phyloP scores from a whole-genome alignment of 1,140 invertebrate species.

The Drosophila funebris region DNA sequence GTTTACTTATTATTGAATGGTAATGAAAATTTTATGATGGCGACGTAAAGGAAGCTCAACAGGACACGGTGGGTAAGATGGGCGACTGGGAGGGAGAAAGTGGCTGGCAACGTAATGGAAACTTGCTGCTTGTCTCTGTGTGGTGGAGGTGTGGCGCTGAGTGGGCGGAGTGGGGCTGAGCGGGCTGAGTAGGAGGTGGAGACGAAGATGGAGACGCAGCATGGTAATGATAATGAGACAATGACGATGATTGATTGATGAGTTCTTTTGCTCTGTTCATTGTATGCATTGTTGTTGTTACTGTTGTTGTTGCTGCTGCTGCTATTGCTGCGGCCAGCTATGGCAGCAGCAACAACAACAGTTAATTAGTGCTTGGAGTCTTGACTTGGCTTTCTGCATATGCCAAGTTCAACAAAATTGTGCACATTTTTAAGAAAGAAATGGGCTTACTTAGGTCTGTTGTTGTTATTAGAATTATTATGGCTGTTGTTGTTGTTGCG shows the following conservation, averaged over 20 bases:
- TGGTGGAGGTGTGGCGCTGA: neutral
- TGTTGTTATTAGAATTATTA: conserved; percentile 3
- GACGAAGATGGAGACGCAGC: neutral
- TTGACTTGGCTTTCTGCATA: conserved; percentile 35
- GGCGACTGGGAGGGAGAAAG: neutral
- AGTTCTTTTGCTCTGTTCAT: conserved; percentile 52
- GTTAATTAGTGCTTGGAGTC: conserved; percentile 33
- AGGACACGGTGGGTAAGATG: neutral
- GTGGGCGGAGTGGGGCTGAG: neutral
- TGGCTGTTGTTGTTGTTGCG: neutral
- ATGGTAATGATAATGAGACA: conserved; percentile 64
- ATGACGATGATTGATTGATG: conserved; percentile 74
- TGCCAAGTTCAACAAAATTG: conserved; percentile 13
- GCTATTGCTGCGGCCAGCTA: conserved; percentile 6
- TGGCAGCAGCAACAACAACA: conserved; percentile 26
- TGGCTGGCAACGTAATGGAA: no score
- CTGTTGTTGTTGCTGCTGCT: conserved; percentile 6
- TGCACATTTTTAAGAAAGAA: conserved; percentile 10
- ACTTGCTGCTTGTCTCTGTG: no score
- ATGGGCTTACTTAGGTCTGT: conserved; percentile 9
- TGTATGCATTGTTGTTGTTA: conserved; percentile 15
- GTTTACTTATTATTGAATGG: conserved; percentile 65
- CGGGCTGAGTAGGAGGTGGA: neutral
- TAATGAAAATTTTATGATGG: conserved; percentile 71
- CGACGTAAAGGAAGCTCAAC: conserved; percentile 12